These are phyloP conservation scores for Urosaurus nigricauda DNA, from an alignment of 2,797 vertebrate genomes.

Conservation along the genomic window DNA sequence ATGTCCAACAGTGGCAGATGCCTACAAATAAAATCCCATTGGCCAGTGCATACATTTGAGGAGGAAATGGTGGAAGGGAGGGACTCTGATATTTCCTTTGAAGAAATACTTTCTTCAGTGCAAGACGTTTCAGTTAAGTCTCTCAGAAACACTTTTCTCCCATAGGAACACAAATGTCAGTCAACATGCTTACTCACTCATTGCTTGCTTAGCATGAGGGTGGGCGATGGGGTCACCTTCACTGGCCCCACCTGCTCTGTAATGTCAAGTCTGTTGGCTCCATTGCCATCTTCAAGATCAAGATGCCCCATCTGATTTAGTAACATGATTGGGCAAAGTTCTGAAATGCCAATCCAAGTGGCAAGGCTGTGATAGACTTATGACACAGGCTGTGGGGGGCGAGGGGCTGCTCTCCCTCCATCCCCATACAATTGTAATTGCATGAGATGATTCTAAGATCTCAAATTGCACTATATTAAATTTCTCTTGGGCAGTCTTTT, in stretches of 20 bases:
- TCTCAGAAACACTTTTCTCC: not conserved
- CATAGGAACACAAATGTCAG: not conserved
- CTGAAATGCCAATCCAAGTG: not conserved
- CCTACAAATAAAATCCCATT: not conserved
- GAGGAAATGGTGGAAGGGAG: too few relatives aligned
- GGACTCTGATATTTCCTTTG: too few relatives aligned
- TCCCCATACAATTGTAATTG: too few relatives aligned
- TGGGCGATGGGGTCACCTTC: not conserved
- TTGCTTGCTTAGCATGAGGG: not conserved
- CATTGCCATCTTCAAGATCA: not conserved
- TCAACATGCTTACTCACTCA: not conserved
- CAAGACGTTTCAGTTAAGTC: not conserved
- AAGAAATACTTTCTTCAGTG: not conserved
- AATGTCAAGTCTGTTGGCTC: not conserved
- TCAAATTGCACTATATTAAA: too few relatives aligned
- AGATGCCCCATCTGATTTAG: not conserved
- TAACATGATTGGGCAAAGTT: not conserved
- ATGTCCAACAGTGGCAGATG: not conserved
- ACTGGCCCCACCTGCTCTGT: not conserved
- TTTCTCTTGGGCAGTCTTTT: too few relatives aligned
- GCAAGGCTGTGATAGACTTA: too few relatives aligned
- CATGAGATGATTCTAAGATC: too few relatives aligned
- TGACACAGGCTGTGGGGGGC: too few relatives aligned
- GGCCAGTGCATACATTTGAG: not conserved
- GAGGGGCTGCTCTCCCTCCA: too few relatives aligned